Evolutionary conservation across 2,797 vertebrate species (phyloP).

Genomic region (Apodemus agrarius): DNA sequence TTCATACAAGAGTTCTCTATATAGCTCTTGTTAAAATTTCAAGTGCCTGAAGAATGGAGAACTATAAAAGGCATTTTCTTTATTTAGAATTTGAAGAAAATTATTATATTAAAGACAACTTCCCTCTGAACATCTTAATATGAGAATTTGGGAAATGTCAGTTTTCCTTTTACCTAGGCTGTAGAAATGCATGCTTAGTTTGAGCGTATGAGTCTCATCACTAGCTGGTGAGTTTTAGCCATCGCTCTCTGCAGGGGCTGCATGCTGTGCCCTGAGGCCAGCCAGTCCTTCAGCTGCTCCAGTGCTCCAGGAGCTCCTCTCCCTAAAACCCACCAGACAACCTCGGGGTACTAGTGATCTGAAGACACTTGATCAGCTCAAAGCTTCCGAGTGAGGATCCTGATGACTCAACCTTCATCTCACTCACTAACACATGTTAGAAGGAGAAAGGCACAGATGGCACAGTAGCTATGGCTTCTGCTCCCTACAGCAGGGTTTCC

Average conservation of each 20-base stretch:
- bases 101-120: constrained; percentile 50
- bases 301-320: background rate
- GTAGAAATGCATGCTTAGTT: constrained; percentile 51
- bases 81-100: constrained; percentile 64
- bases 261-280: background rate
- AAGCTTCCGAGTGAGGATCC: background rate
- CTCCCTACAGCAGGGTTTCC: background rate
- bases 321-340: background rate
- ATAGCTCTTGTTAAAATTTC: constrained; percentile 44
- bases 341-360: background rate
- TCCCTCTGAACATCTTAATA: constrained; percentile 57
- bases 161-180: constrained; percentile 47
- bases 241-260: background rate
- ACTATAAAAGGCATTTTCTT: constrained; percentile 43
- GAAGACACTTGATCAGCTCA: background rate
- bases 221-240: background rate
- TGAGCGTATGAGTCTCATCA: constrained; percentile 46
- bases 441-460: background rate
- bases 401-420: background rate
- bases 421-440: background rate
- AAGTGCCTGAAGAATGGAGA: constrained; percentile 50
- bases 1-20: constrained; percentile 39
- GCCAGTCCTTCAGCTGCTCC: background rate
- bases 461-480: background rate
- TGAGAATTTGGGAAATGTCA: constrained; percentile 61